A percentile compares a stretch with the other conserved stretches of the same genome.
Evolutionary conservation across 2,113 vertebrate species (phyloP).

Genomic region (Ptilonorhynchus violaceus): DNA sequence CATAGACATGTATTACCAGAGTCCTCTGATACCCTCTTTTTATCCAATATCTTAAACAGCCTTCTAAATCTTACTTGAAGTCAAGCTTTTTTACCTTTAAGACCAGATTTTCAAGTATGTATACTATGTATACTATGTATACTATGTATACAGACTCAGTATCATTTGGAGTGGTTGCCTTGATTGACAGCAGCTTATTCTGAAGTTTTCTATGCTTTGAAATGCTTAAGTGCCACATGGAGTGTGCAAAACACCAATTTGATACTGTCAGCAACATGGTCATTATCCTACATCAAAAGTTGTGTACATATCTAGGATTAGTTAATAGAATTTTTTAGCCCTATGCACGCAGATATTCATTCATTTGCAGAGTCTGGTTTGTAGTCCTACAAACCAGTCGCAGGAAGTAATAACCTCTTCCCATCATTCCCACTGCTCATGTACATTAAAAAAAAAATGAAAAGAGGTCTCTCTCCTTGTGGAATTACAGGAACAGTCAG

Average conservation of each 20-base stretch:
- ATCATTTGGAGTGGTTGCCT: not conserved
- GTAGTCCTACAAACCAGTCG: not conserved
- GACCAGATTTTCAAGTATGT: not conserved
- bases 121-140: no score
- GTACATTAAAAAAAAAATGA: not conserved
- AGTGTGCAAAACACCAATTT: not conserved
- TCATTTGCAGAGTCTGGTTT: not conserved
- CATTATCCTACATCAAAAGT: not conserved
- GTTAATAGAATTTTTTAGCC: not conserved
- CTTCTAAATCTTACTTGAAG: not conserved
- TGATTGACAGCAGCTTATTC: not conserved
- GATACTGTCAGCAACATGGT: not conserved
- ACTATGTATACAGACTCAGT: not conserved
- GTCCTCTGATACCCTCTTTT: not conserved
- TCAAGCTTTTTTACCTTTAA: not conserved
- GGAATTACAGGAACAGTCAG: not conserved
- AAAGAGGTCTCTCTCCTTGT: not conserved
- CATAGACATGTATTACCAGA: not conserved
- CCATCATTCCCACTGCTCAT: not conserved
- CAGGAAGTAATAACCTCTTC: not conserved
- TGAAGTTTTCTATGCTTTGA: not conserved
- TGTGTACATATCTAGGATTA: not conserved
- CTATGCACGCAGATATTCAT: not conserved
- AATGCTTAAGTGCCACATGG: not conserved
- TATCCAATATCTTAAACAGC: not conserved